Conservation (phyloP, 2,888 invertebrate genomes). For the Andrena marginata region DNA sequence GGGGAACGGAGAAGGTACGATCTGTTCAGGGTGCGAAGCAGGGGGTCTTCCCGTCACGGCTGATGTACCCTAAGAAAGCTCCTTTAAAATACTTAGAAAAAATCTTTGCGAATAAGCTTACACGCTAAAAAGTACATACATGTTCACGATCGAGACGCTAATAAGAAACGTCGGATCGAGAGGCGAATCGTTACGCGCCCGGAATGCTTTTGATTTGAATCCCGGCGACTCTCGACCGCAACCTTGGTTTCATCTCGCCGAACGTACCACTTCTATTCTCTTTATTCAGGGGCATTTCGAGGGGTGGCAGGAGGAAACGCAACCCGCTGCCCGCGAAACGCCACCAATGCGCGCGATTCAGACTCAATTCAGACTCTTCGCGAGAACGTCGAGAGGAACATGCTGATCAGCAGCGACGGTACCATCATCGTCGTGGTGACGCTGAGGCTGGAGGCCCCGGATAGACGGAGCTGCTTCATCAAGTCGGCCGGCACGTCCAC, state of each 20-base stretch:
- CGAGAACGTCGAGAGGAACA: conserved; percentile 59
- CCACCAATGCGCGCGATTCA: background rate
- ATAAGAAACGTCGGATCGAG: conserved; percentile 4
- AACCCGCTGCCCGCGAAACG: background rate
- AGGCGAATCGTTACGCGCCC: conserved; percentile 1
- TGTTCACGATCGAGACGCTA: conserved; percentile 14
- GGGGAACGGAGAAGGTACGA: background rate
- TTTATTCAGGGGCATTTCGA: background rate
- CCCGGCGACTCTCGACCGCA: conserved; percentile 9
- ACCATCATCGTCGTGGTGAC: conserved; percentile 42
- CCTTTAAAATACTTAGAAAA: conserved; percentile 52
- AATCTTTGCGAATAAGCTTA: conserved; percentile 51
- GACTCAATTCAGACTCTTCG: conserved; percentile 59
- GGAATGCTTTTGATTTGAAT: conserved; percentile 17
- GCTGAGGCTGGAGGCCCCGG: conserved; percentile 53
- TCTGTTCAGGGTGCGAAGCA: conserved; percentile 12
- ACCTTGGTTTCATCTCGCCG: background rate
- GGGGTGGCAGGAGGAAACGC: background rate
- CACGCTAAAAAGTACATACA: conserved; percentile 37
- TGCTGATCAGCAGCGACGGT: conserved; percentile 46
- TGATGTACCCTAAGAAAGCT: conserved; percentile 43
- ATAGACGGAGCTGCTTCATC: conserved; percentile 61
- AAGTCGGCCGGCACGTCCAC: conserved; percentile 90
- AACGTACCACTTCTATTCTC: background rate
- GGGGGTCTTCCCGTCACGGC: conserved; percentile 4